Percentiles rank a stretch among this genome's conserved stretches.
phyloP scores from a whole-genome alignment of 1,140 invertebrate species.

The Achroia grisella region DNA sequence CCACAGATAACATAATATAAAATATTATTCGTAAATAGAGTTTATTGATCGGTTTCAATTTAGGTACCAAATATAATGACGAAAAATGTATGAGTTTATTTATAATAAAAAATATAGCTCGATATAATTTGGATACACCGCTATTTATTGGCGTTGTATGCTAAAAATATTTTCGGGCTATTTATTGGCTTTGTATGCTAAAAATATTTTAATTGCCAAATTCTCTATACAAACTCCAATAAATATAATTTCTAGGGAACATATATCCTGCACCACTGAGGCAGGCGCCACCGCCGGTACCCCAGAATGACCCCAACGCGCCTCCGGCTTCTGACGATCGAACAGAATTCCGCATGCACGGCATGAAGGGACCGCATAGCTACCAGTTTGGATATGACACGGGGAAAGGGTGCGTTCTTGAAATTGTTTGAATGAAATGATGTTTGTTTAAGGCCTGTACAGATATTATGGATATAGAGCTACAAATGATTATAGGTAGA shows the following conservation, averaged over 20 bases:
- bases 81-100: no score
- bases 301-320: slow-evolving; percentile 5
- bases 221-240: neutral
- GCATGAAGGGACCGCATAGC: slow-evolving; percentile 86
- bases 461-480: no score
- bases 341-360: slow-evolving; percentile 76
- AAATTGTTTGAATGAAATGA: neutral
- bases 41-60: no score
- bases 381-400: slow-evolving; percentile 93
- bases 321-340: slow-evolving; percentile 46
- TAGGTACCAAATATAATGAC: no score
- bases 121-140: no score
- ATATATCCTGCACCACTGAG: slow-evolving; percentile 24
- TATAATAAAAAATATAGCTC: no score
- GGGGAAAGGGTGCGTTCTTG: slow-evolving; percentile 82
- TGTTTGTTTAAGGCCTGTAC: no score
- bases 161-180: neutral
- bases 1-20: no score
- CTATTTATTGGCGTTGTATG: no score
- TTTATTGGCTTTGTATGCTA: no score
- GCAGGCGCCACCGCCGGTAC: slow-evolving; percentile 17
- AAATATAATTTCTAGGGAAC: slow-evolving; percentile 21
- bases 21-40: no score
- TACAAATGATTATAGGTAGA: no score
- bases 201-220: neutral